Evolutionary conservation across 2,888 invertebrate genomes (phyloP).

Genomic region (Tinea pellionella): DNA sequence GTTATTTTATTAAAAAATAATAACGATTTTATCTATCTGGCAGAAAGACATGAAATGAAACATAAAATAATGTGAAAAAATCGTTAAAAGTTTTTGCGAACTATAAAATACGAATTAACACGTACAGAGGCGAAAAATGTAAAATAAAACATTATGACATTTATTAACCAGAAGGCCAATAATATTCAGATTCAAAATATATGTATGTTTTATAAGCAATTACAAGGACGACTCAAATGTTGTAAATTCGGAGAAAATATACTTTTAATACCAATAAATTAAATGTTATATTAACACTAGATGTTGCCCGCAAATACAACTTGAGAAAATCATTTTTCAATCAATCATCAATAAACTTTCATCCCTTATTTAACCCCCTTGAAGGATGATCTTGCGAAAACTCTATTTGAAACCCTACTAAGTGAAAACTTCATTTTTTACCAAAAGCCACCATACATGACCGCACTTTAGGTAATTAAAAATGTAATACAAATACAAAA

Average conservation of each 20-base stretch:
- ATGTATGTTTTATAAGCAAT: background rate
- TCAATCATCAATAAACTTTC: no score
- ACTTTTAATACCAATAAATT: no score
- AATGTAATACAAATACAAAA: no score
- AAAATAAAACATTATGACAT: background rate
- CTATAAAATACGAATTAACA: conserved; percentile 10
- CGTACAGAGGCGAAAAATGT: conserved; percentile 1
- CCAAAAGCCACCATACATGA: no score
- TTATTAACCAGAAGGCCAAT: conserved; percentile 9
- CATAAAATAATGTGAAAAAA: background rate
- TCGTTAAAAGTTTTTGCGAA: background rate
- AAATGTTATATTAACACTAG: no score
- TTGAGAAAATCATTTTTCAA: no score
- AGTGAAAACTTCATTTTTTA: no score
- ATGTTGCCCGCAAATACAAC: no score
- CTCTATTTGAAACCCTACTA: no score
- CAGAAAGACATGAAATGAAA: background rate
- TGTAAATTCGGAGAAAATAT: background rate
- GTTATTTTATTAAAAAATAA: background rate
- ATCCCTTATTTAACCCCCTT: no score
- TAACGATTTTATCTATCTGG: background rate
- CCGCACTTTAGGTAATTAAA: no score
- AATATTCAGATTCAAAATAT: background rate
- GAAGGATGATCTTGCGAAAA: no score
- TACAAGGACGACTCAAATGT: background rate